A percentile compares a stretch with the other conserved stretches of the same genome.
Evolutionary conservation across 2,888 invertebrate genomes (phyloP).

Genomic region (Pollenia amentaria): DNA sequence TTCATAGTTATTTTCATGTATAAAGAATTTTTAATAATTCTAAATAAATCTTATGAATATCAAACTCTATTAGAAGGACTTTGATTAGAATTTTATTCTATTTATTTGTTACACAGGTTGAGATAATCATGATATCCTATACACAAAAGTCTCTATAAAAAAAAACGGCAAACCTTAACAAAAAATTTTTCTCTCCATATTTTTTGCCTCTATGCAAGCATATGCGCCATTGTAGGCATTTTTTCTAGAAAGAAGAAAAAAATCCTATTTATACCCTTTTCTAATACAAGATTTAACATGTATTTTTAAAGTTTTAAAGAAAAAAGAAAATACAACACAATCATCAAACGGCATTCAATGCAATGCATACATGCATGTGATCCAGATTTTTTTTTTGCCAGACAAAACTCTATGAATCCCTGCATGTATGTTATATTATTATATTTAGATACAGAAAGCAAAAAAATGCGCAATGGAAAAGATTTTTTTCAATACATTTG

Average conservation of each 20-base stretch:
- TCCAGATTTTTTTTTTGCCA: conserved; percentile 25
- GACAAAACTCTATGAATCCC: conserved; percentile 34
- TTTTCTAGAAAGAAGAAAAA: background rate
- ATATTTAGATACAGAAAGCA: background rate
- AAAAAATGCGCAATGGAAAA: conserved; percentile 44
- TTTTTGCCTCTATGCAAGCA: background rate
- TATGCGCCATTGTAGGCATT: conserved; percentile 27
- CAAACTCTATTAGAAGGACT: background rate
- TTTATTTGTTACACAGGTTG: conserved; percentile 5
- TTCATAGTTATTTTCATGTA: background rate
- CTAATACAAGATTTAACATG: conserved; percentile 42
- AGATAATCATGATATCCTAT: conserved; percentile 28
- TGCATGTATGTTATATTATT: conserved; percentile 24
- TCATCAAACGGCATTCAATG: conserved; percentile 8
- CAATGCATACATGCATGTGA: conserved; percentile 30
- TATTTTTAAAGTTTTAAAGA: conserved; percentile 28
- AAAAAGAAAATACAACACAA: background rate
- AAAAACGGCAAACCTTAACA: conserved; percentile 9
- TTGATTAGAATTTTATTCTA: conserved; percentile 1
- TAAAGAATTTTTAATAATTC: background rate
- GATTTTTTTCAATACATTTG: conserved; percentile 45
- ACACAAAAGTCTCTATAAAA: background rate
- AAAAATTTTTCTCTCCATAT: background rate
- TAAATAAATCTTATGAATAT: background rate
- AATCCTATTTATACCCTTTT: conserved; percentile 14